Percentiles rank a stretch among this genome's conserved stretches.
Conservation (phyloP, 2,113 vertebrate species). For the Leptosomus discolor region DNA sequence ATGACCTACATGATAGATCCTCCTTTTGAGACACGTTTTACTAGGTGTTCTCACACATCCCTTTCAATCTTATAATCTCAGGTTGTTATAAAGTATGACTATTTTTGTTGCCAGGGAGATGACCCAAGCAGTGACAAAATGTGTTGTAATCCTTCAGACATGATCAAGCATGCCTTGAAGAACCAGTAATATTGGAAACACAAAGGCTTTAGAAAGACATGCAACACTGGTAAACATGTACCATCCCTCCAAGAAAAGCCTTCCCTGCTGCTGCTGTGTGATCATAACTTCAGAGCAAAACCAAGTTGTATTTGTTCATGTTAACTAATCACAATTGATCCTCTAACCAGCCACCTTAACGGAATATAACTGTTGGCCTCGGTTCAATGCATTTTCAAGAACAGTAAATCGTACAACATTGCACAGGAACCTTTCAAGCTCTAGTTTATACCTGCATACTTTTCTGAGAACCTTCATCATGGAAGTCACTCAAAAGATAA, state of each 20-base stretch:
- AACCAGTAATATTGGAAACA: conserved; percentile 57
- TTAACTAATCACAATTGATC: background rate
- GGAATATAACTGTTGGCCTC: background rate
- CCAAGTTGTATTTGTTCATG: background rate
- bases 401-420: background rate
- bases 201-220: background rate
- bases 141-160: conserved; percentile 5
- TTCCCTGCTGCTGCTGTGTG: background rate
- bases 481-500: background rate
- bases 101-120: conserved; percentile 40
- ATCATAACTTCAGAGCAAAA: background rate
- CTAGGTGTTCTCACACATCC: background rate
- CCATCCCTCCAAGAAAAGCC: background rate
- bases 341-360: background rate
- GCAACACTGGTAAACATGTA: background rate
- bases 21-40: conserved; percentile 11
- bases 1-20: background rate
- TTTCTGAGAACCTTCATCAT: background rate
- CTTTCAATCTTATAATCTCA: conserved; percentile 13
- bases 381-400: background rate
- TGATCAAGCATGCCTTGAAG: conserved; percentile 52
- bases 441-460: background rate
- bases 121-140: conserved; percentile 44
- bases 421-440: background rate
- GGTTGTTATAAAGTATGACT: background rate